These are phyloP conservation scores for Nannoperca australis DNA, from an alignment of 2,797 vertebrate genomes.

Conservation along the genomic window DNA sequence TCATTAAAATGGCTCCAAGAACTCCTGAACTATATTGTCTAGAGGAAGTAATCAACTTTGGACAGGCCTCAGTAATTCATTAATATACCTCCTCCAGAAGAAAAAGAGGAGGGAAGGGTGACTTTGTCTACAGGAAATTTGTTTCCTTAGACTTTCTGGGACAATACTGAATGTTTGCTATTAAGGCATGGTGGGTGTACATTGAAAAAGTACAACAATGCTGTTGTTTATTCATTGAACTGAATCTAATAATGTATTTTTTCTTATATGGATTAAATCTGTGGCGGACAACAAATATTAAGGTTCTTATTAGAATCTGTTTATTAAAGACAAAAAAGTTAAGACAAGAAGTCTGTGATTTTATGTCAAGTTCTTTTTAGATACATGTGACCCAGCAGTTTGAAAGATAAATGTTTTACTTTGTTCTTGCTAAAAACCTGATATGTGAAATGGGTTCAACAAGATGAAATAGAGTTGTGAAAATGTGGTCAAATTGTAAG, in stretches of 20 bases:
- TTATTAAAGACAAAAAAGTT: no score
- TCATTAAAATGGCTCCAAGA: conserved; percentile 73
- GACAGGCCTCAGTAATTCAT: conserved; percentile 77
- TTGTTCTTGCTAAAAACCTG: neutral
- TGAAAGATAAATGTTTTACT: neutral
- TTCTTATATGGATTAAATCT: neutral
- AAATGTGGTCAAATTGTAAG: neutral
- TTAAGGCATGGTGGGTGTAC: neutral
- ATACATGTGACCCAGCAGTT: neutral
- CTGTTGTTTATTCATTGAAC: neutral
- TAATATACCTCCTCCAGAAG: conserved; percentile 65
- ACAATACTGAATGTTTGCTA: neutral
- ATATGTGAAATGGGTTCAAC: neutral
- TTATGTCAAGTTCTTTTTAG: neutral
- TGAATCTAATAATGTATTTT: neutral
- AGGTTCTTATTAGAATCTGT: neutral
- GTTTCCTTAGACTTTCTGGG: conserved; percentile 20
- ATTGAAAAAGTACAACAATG: neutral
- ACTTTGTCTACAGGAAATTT: conserved; percentile 55
- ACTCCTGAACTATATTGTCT: conserved; percentile 64
- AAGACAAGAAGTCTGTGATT: neutral
- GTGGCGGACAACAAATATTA: neutral
- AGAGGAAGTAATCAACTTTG: conserved; percentile 76
- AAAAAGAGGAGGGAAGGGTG: conserved; percentile 31
- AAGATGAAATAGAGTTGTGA: neutral